Percentiles rank a stretch among this genome's conserved stretches.
Conservation (phyloP, 2,888 invertebrate species). For the Leptinotarsa rubiginosa region DNA sequence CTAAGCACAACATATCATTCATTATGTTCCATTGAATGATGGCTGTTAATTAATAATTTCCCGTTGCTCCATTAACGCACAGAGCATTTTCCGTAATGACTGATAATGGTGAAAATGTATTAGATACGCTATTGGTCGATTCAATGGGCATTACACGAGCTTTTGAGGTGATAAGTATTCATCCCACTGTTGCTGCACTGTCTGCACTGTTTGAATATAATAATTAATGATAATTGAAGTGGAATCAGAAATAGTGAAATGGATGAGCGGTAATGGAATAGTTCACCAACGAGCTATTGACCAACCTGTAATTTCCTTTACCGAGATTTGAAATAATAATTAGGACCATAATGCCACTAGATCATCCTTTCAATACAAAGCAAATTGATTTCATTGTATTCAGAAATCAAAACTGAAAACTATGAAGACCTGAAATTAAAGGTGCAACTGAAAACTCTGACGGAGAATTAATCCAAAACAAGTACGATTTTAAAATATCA, state of each 20-base stretch:
- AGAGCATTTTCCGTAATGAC: conserved; percentile 22
- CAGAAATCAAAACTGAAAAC: too few relatives aligned
- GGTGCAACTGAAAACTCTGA: too few relatives aligned
- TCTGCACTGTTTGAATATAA: background rate
- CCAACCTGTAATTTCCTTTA: background rate
- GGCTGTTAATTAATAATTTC: conserved; percentile 31
- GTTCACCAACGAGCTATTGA: conserved; percentile 9
- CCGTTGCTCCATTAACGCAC: conserved; percentile 4
- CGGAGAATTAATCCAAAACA: too few relatives aligned
- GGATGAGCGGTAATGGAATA: background rate
- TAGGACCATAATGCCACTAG: too few relatives aligned
- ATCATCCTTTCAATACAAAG: too few relatives aligned
- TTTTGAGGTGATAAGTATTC: conserved; percentile 12
- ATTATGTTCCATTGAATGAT: conserved; percentile 12
- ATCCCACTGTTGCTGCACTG: background rate
- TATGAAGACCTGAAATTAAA: too few relatives aligned
- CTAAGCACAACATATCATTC: conserved; percentile 9
- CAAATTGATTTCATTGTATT: too few relatives aligned
- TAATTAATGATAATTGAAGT: conserved; percentile 5
- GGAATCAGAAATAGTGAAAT: conserved; percentile 5
- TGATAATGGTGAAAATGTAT: conserved; percentile 28
- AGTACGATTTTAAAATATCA: too few relatives aligned
- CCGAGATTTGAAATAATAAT: too few relatives aligned
- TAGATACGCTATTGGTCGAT: conserved; percentile 7
- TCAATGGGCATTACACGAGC: background rate